These are phyloP conservation scores for Zygaena filipendulae DNA, from an alignment of 2,888 invertebrate species.

Conservation along the genomic window DNA sequence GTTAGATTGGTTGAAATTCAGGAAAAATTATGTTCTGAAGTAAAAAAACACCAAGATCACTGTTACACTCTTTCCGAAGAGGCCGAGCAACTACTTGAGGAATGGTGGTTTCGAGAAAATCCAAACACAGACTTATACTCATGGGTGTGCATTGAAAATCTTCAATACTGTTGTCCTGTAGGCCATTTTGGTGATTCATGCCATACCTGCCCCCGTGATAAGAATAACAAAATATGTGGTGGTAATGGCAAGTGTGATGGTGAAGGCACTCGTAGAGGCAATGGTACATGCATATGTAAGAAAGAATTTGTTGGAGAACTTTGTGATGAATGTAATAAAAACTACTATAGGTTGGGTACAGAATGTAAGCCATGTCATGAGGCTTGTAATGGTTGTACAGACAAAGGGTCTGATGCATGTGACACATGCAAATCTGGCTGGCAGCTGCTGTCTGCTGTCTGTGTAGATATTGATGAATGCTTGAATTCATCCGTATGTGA, in stretches of 20 bases:
- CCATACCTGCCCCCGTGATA: conserved; percentile 71
- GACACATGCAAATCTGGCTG: conserved; percentile 74
- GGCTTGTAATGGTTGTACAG: conserved; percentile 82
- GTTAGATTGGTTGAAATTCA: conserved; percentile 92
- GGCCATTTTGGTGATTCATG: conserved; percentile 86
- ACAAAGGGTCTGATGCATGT: conserved; percentile 74
- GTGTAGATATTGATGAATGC: conserved; percentile 90
- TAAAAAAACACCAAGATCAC: conserved; percentile 77
- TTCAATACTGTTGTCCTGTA: conserved; percentile 85
- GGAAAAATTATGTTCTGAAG: conserved; percentile 82
- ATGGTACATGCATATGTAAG: conserved; percentile 89
- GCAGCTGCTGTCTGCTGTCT: conserved; percentile 75
- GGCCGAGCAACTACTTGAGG: conserved; percentile 82
- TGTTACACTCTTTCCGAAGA: conserved; percentile 86
- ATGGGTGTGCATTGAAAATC: conserved; percentile 83
- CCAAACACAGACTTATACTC: conserved; percentile 44
- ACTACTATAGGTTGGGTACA: conserved; percentile 74
- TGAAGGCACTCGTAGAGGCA: conserved; percentile 92
- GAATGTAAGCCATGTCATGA: conserved; percentile 83
- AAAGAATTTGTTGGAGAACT: conserved; percentile 79
- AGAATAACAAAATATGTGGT: conserved; percentile 74
- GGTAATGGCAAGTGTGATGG: conserved; percentile 84
- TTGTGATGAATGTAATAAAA: conserved; percentile 81
- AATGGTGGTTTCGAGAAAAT: conserved; percentile 86
- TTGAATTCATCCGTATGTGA: conserved; percentile 57